Evolutionary conservation across 2,113 vertebrate genomes (phyloP), one percentile per base, ranked within the genome.

Genomic region (Xyliphius kryptos): DNA sequence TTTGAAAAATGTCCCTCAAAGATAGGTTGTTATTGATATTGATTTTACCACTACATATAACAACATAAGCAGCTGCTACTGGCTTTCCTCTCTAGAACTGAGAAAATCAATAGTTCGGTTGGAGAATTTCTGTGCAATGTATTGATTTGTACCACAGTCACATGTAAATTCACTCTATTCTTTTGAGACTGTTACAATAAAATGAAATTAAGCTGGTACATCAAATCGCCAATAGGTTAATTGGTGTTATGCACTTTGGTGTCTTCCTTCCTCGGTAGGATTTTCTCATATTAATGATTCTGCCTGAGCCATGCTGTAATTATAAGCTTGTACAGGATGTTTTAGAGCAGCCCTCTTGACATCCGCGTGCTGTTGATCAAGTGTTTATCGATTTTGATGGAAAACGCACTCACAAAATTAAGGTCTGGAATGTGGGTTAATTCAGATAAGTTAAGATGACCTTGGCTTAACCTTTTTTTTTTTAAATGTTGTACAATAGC

Each of bases 391-490:
- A 72, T 72, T 54, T 14, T 26, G 46, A 63, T 62, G 43, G 55
- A 54, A 67, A 59, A 43, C 43, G 36, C 60, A 56, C 61, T 62
- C 69, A 52, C 12, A 40, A 71, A 53, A 71, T 71, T n/a, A 67
- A n/a, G 63, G 47, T 43, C 6, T 12, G 38, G 52, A 32, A 55
- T 48, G 59, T 56, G 17, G 56, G 9, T 4, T 63, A 54, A 60
- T 67, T 51, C 21, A 64, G n/a, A n/a, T 51, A 56, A 68, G 67
- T 67, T 55, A 74, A 67, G 63, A 64, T 70, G 46, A 70, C 72
- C 63, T 74, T 70, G 68, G 36, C 22, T 20, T 19, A 36, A 60
- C n/a, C n/a, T n/a, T n/a, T n/a, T n/a, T 52, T 46, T 49, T 63
- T 17, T 46, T 51, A 38, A 59, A 50, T 67, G 43, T 38, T 56